These are phyloP conservation scores for Crossoptilon crossoptilon DNA, from an alignment of 2,797 vertebrate species.

Conservation along the genomic window DNA sequence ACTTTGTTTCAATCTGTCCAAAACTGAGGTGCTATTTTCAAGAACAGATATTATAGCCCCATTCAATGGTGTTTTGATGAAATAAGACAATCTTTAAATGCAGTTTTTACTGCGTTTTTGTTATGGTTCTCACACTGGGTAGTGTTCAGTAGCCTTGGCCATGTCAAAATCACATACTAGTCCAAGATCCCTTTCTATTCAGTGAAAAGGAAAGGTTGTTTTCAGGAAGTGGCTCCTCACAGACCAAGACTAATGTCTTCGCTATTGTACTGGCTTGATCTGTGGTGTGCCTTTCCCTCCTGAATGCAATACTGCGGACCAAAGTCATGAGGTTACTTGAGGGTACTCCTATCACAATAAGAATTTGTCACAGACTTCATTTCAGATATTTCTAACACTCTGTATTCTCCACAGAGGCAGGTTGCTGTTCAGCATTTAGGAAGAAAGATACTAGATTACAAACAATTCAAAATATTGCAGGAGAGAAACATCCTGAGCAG, in stretches of 20 bases:
- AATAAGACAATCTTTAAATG: background rate
- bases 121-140: background rate
- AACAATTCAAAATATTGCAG: background rate
- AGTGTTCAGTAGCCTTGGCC: background rate
- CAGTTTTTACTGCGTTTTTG: background rate
- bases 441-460: background rate
- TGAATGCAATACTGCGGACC: background rate
- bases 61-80: background rate
- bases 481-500: background rate
- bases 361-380: background rate
- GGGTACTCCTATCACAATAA: background rate
- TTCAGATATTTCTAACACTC: background rate
- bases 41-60: background rate
- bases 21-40: background rate
- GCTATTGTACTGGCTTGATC: background rate
- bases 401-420: background rate
- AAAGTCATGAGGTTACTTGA: background rate
- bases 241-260: background rate
- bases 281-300: fast-evolving
- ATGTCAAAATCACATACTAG: background rate
- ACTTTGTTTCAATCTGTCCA: background rate
- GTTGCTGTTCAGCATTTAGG: background rate
- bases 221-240: background rate
- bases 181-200: background rate
- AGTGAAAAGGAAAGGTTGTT: background rate